These are phyloP conservation scores for Tonatia bakeri DNA, from an alignment of 2,113 vertebrate genomes.

Conservation along the genomic window DNA sequence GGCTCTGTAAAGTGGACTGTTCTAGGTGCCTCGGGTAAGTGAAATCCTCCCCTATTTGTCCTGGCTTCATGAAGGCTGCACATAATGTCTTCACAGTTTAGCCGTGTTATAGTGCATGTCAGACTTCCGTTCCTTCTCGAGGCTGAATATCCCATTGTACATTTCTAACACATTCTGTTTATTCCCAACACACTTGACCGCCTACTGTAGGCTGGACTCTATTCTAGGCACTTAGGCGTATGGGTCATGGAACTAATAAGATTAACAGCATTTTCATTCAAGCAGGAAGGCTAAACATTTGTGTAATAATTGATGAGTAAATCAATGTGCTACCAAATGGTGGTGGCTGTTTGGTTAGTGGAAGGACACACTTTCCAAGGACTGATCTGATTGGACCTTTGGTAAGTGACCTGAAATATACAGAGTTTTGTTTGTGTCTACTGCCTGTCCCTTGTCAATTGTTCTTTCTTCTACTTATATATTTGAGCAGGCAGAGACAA, in stretches of 20 bases:
- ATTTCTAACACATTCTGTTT: accelerated
- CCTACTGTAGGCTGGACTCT: not conserved
- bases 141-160: not conserved
- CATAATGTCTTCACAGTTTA: not conserved
- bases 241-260: not conserved
- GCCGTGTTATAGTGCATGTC: accelerated
- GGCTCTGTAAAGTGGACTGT: not conserved
- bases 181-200: not conserved
- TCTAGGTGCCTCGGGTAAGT: not conserved
- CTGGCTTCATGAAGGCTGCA: not conserved
- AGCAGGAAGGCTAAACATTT: not conserved
- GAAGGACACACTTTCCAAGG: not conserved
- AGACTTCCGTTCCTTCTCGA: not conserved
- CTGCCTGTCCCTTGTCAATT: not conserved
- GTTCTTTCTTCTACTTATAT: not conserved
- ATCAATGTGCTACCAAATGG: no score
- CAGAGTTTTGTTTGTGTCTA: not conserved
- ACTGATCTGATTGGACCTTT: not conserved
- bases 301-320: not conserved
- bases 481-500: not conserved
- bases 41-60: not conserved
- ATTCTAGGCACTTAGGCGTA: no score
- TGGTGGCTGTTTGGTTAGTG: not conserved
- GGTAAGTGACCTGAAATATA: not conserved
- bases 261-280: not conserved